Base-by-base conservation (phyloP, 2,888 invertebrate genomes). In the Caenorhabditis parvicauda region DNA sequence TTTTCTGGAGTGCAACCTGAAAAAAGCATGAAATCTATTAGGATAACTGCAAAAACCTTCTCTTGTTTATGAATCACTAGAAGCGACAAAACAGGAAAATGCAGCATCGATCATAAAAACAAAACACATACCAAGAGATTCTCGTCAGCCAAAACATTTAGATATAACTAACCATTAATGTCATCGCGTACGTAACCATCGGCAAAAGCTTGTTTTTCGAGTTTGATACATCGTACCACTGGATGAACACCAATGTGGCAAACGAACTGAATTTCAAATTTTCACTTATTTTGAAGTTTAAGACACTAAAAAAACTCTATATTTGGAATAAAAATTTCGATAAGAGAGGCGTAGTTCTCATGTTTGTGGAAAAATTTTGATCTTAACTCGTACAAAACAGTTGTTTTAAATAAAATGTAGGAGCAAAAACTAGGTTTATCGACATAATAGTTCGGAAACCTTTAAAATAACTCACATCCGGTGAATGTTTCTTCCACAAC, bases 201-300 rank as follows among this genome's bases (percentile, higher is more conserved):
- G 0, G 62, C 25, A 50, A 69, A 72, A 2, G 72, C 67, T 22
- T 65, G 61, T 42, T 60, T 58, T 38, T 72, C 72, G 37, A 69
- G 57, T 25, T 65, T 64, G 27, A 72, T 54, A 9, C 46, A 59
- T 21, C 57, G 49, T 9, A 29, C 44, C 6, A 44, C 51, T 0
- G 50, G 43, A 45, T 72, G 72, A n/a, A 62, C 72, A 7, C 72
- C 72, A 38, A 72, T 59, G 38, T 72, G 72, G 22, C 69, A 58
- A 2, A 72, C 59, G 27, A 71, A 35, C 71, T 71, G 51, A 12
- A 58, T n/a, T n/a, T n/a, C n/a, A 55, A 44, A 29, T 19, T 27
- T 25, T 7, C 4, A 7, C n/a, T n/a, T n/a, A n/a, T n/a, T n/a
- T n/a, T n/a, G n/a, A n/a, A n/a, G n/a, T n/a, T n/a, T n/a, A n/a